phyloP scores from a whole-genome alignment of 2,797 vertebrate species.

The Linurgus olivaceus region DNA sequence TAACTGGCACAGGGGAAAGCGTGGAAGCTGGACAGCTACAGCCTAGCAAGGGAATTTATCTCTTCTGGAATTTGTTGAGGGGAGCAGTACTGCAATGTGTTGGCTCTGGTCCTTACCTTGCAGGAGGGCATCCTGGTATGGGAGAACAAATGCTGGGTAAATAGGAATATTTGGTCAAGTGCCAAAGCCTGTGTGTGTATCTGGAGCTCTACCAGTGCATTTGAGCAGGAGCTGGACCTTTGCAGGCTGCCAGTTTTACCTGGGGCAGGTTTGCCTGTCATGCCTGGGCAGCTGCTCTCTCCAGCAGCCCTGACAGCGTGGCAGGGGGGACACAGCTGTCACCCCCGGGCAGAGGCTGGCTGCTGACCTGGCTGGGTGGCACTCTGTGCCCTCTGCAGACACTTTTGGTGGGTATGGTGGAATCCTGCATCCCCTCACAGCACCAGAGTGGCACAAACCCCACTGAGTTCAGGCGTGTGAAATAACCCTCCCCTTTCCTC shows the following conservation, averaged over 20 bases:
- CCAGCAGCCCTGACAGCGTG: neutral
- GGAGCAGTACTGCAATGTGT: neutral
- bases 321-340: neutral
- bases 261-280: neutral
- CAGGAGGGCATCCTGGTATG: neutral
- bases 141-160: neutral
- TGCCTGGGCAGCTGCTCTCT: neutral
- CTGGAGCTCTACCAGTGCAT: neutral
- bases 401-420: accelerated
- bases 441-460: neutral
- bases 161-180: neutral
- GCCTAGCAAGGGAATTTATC: neutral
- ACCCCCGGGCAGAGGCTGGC: accelerated
- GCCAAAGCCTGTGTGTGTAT: neutral
- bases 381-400: neutral
- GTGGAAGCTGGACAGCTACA: neutral
- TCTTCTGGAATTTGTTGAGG: neutral
- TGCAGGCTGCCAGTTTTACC: neutral
- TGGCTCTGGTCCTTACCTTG: accelerated
- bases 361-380: accelerated
- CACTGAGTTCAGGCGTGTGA: neutral
- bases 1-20: neutral
- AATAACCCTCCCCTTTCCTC: neutral
- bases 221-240: neutral
- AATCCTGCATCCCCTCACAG: neutral